Evolutionary conservation across 2,797 vertebrate genomes (phyloP).

Genomic region (Eulemur rubriventer): DNA sequence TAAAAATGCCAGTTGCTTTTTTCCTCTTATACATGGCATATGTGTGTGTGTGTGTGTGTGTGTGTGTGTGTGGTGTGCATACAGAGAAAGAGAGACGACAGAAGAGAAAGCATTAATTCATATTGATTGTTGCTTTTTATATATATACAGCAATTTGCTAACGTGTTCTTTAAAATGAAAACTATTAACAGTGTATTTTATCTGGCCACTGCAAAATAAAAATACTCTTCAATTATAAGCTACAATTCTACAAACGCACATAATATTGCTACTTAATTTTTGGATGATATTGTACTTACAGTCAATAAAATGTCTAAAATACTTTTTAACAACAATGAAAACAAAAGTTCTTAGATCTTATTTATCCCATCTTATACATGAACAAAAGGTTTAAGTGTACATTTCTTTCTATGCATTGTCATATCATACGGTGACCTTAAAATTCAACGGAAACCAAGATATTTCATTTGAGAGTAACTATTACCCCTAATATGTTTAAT

Average conservation of each 20-base stretch:
- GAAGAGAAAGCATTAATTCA: not conserved
- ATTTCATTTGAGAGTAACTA: not conserved
- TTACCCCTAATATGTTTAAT: not conserved
- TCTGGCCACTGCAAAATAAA: not conserved
- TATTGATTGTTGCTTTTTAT: not conserved
- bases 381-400: not conserved
- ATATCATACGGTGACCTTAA: not conserved
- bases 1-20: not conserved
- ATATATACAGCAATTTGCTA: not conserved
- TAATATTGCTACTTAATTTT: not conserved
- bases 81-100: not conserved
- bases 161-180: not conserved
- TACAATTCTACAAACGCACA: not conserved
- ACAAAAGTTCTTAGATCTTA: not conserved
- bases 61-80: too few species aligned
- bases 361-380: not conserved
- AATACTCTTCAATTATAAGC: not conserved
- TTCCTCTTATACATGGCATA: not conserved
- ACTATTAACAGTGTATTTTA: not conserved
- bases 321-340: not conserved
- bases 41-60: too few species aligned
- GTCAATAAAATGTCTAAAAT: not conserved
- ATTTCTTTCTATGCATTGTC: not conserved
- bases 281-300: not conserved
- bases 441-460: not conserved